These are phyloP conservation scores for Athrips mouffetella DNA, from an alignment of 2,888 invertebrate species.

Conservation along the genomic window DNA sequence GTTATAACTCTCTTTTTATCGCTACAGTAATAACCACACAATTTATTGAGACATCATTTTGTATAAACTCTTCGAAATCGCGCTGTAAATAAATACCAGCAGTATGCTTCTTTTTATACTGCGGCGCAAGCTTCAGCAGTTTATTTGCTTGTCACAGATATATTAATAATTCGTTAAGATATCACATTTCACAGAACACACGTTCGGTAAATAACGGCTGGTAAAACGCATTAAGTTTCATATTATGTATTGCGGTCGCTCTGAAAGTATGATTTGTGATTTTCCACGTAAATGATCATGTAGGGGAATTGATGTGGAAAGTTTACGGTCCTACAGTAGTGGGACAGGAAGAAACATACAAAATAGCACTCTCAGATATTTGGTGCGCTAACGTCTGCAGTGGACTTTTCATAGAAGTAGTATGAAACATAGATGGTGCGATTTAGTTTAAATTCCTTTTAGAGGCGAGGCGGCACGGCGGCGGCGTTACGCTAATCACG, in stretches of 20 bases:
- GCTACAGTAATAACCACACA: conserved; percentile 37
- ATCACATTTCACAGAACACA: conserved; percentile 5
- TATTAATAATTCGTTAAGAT: conserved; percentile 4
- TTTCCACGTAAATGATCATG: conserved; percentile 12
- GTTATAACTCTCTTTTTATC: conserved; percentile 41
- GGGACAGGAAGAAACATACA: too few relatives aligned
- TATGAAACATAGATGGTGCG: too few relatives aligned
- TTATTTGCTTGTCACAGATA: conserved; percentile 9
- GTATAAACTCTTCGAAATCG: conserved; percentile 33
- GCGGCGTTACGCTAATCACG: conserved; percentile 45
- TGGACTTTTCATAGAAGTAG: too few relatives aligned
- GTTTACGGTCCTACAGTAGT: conserved; percentile 7
- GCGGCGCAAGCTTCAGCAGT: background rate
- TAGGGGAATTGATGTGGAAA: conserved; percentile 11
- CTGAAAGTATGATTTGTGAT: conserved; percentile 12
- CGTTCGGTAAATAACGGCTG: conserved; percentile 1
- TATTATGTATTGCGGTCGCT: conserved; percentile 7
- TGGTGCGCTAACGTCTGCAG: too few relatives aligned
- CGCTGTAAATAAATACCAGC: conserved; percentile 24
- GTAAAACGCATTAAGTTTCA: conserved; percentile 13
- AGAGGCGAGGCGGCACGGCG: conserved; percentile 36
- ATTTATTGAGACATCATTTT: conserved; percentile 43
- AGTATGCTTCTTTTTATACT: background rate
- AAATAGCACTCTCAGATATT: too few relatives aligned
- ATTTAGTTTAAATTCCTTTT: conserved; percentile 30